Conservation (phyloP, 2,888 invertebrate genomes). For the Acleris cristana region DNA sequence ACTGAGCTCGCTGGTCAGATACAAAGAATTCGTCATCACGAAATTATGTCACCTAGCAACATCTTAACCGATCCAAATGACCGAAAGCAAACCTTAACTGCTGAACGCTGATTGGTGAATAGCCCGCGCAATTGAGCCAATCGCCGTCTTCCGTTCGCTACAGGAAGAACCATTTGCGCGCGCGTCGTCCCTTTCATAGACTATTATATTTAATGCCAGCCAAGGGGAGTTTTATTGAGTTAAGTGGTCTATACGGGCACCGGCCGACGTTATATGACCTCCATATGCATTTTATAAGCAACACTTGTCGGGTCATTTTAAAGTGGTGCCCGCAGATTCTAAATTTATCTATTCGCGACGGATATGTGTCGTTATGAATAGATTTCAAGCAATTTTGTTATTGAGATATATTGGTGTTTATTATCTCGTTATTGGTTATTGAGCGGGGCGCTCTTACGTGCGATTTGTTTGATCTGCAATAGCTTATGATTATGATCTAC, state of each 20-base stretch:
- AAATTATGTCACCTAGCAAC: constrained; percentile 35
- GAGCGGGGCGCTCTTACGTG: constrained; percentile 56
- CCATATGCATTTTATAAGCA: constrained; percentile 42
- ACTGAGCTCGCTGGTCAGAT: too few species aligned
- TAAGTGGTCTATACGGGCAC: constrained; percentile 77
- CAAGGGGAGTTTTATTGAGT: constrained; percentile 81
- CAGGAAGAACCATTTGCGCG: constrained; percentile 76
- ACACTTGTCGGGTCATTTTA: constrained; percentile 38
- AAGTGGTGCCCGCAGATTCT: constrained; percentile 69
- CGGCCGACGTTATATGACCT: constrained; percentile 58
- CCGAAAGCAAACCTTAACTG: constrained; percentile 35
- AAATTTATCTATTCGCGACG: constrained; percentile 62
- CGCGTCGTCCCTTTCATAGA: constrained; percentile 77
- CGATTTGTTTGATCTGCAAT: constrained; percentile 46
- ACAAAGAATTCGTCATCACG: not conserved
- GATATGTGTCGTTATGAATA: constrained; percentile 73
- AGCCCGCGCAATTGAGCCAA: constrained; percentile 78
- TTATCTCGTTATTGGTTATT: constrained; percentile 48
- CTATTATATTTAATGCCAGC: constrained; percentile 79
- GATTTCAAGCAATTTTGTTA: constrained; percentile 72
- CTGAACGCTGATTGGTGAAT: constrained; percentile 79
- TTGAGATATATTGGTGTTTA: constrained; percentile 62
- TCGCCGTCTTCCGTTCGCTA: constrained; percentile 78
- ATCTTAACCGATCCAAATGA: constrained; percentile 27
- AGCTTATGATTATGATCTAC: too few species aligned